Conservation (phyloP, 2,797 vertebrate genomes). For the Momotus momota region DNA sequence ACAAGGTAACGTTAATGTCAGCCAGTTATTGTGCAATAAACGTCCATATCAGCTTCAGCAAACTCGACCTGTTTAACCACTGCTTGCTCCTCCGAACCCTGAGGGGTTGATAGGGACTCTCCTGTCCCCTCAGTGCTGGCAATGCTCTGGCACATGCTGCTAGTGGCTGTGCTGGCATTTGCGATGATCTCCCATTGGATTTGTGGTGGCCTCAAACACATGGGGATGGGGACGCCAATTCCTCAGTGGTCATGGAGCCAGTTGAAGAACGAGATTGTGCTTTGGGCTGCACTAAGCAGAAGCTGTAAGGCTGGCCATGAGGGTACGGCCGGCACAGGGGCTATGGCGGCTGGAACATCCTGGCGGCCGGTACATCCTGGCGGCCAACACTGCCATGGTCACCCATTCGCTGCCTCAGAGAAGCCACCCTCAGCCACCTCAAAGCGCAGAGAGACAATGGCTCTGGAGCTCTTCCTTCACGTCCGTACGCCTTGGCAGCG, state of each 20-base stretch:
- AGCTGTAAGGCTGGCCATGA: fast-evolving
- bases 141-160: fast-evolving
- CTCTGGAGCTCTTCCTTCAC: fast-evolving
- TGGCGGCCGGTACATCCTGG: fast-evolving
- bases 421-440: background rate
- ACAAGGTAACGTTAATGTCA: background rate
- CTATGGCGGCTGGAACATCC: background rate
- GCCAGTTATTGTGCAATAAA: slow-evolving; percentile 25
- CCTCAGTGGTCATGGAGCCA: background rate
- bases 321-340: fast-evolving
- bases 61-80: background rate
- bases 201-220: background rate
- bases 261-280: background rate
- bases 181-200: background rate
- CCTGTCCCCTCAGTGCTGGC: fast-evolving
- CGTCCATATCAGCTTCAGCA: background rate
- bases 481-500: fast-evolving
- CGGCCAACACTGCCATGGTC: background rate
- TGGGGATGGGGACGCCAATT: fast-evolving
- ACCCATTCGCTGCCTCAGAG: background rate
- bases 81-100: background rate
- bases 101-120: background rate
- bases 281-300: background rate
- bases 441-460: fast-evolving
- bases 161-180: background rate